phyloP scores from a whole-genome alignment of 2,888 invertebrate species.

The Tenthredo notha region DNA sequence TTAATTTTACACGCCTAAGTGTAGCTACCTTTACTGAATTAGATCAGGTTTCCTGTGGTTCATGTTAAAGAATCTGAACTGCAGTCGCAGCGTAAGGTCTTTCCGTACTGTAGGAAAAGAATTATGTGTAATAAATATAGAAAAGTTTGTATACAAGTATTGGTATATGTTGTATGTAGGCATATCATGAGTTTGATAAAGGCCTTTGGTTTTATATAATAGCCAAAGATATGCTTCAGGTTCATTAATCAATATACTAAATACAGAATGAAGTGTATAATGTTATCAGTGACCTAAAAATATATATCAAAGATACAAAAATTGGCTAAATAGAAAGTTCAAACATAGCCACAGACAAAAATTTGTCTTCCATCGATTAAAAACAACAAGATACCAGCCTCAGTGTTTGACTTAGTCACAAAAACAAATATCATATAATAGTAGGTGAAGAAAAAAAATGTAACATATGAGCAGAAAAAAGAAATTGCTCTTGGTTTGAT shows the following conservation, averaged over 20 bases:
- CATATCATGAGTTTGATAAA: background rate
- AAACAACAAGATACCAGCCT: background rate
- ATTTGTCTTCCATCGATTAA: background rate
- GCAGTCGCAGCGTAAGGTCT: constrained; percentile 96
- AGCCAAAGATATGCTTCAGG: background rate
- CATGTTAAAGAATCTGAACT: constrained; percentile 97
- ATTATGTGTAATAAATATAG: constrained; percentile 72
- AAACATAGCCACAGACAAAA: background rate
- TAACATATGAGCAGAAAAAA: background rate
- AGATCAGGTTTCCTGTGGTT: constrained; percentile 92
- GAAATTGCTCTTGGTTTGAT: background rate
- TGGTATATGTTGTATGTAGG: background rate
- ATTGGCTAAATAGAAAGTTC: background rate
- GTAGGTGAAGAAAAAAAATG: background rate
- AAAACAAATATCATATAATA: background rate
- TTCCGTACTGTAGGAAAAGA: constrained; percentile 93
- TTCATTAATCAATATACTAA: constrained; percentile 29
- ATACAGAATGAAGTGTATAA: constrained; percentile 73
- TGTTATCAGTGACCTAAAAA: constrained; percentile 24
- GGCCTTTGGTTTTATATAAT: background rate
- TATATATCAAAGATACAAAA: constrained; percentile 22
- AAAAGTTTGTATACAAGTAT: constrained; percentile 45
- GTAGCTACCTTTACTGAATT: constrained; percentile 86
- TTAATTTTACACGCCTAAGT: constrained; percentile 48
- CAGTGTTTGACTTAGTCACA: background rate